These are phyloP conservation scores for Poliocrania exsul DNA, from an alignment of 2,797 vertebrate species.

Conservation along the genomic window DNA sequence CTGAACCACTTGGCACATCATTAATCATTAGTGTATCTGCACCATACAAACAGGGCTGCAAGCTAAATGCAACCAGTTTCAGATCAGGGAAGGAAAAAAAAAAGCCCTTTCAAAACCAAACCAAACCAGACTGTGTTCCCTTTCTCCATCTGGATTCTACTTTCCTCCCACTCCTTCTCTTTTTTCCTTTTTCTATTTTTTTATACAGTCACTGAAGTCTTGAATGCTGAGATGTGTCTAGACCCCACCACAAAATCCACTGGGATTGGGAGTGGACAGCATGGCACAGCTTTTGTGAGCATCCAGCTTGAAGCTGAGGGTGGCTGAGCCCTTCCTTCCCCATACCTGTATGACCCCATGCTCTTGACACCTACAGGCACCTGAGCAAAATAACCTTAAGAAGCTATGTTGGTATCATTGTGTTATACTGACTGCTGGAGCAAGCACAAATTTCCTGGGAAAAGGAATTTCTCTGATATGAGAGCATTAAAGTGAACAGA, in stretches of 20 bases:
- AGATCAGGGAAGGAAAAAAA: background rate
- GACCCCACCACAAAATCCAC: background rate
- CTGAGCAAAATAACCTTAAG: background rate
- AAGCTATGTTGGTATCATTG: background rate
- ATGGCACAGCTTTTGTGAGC: background rate
- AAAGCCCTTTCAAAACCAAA: background rate
- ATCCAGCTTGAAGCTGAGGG: background rate
- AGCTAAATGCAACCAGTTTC: slow-evolving; percentile 28
- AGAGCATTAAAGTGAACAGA: background rate
- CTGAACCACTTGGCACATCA: slow-evolving; percentile 40
- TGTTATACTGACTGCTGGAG: background rate
- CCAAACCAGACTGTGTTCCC: background rate
- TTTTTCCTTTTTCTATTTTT: background rate
- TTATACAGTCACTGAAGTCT: background rate
- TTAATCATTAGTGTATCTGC: slow-evolving; percentile 53
- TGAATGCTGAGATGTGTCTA: background rate
- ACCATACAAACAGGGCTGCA: background rate
- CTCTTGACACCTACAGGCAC: background rate
- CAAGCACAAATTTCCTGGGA: background rate
- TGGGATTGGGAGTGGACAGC: background rate
- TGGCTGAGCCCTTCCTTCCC: background rate
- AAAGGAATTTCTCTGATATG: background rate
- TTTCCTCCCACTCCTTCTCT: background rate
- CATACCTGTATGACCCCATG: background rate
- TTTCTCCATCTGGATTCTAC: background rate